Evolutionary conservation across 2,888 invertebrate species (phyloP).

Genomic region (Subacronicta megacephala): DNA sequence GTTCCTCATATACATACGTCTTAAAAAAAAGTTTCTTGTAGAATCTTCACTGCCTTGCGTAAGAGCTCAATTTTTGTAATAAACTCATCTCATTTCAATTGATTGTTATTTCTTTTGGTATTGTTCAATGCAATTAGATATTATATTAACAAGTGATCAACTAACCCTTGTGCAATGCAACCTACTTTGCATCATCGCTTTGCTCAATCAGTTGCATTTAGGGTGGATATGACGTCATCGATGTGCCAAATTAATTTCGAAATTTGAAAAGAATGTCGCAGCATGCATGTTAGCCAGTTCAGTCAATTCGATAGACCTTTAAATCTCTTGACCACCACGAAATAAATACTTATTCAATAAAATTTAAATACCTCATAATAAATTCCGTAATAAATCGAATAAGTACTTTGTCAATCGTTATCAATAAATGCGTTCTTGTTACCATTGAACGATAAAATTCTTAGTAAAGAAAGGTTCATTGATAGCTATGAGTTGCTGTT

Average conservation of each 20-base stretch:
- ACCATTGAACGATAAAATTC: slow-evolving; percentile 19
- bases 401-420: slow-evolving; percentile 3
- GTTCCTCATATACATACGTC: not conserved
- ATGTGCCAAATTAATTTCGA: slow-evolving; percentile 7
- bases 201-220: slow-evolving; percentile 26
- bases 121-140: no score
- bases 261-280: no score
- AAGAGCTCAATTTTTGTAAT: no score
- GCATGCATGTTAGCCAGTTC: no score
- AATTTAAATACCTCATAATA: not conserved
- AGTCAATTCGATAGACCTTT: not conserved
- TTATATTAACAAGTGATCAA: not conserved
- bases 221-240: slow-evolving; percentile 12
- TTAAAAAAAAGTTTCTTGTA: no score
- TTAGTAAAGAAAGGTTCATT: slow-evolving; percentile 10
- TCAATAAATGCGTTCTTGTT: slow-evolving; percentile 10
- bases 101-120: no score
- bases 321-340: not conserved
- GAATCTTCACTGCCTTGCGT: no score
- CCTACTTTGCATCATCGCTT: slow-evolving; percentile 19
- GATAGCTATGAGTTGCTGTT: slow-evolving; percentile 29
- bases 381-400: slow-evolving; percentile 17
- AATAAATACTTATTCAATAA: not conserved
- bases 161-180: slow-evolving; percentile 17
- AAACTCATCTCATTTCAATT: no score